These are phyloP conservation scores for Phorcus lineatus DNA, from an alignment of 2,888 invertebrate genomes.

Conservation along the genomic window DNA sequence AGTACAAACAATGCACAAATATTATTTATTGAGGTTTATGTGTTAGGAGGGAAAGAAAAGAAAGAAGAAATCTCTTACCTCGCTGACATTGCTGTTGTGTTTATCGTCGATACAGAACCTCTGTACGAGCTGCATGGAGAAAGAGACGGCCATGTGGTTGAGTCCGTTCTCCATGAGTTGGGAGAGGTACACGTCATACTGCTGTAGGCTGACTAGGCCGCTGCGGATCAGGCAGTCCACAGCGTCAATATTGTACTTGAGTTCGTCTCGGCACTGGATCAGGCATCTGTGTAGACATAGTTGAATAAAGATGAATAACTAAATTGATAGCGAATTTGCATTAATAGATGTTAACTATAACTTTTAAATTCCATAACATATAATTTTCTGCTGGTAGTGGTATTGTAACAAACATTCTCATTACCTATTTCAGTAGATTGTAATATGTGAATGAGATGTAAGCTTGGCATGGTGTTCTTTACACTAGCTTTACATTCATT, in stretches of 20 bases:
- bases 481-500: no score
- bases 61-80: neutral
- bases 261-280: constrained; percentile 91
- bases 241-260: constrained; percentile 92
- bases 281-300: constrained; percentile 76
- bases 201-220: constrained; percentile 88
- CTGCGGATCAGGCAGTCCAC: constrained; percentile 91
- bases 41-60: neutral
- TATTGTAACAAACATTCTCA: no score
- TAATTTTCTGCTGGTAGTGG: no score
- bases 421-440: no score
- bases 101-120: constrained; percentile 88
- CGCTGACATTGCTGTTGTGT: constrained; percentile 46
- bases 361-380: no score
- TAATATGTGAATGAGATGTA: no score
- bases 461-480: no score
- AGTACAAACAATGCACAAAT: neutral
- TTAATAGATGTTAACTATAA: no score
- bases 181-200: constrained; percentile 71
- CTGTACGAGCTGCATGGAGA: constrained; percentile 92
- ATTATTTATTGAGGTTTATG: neutral
- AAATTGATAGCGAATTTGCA: no score
- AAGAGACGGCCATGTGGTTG: constrained; percentile 87
- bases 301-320: no score
- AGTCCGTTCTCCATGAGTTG: constrained; percentile 87